Conservation (phyloP, 2,888 invertebrate genomes). For the Blastobasis lacticolella region DNA sequence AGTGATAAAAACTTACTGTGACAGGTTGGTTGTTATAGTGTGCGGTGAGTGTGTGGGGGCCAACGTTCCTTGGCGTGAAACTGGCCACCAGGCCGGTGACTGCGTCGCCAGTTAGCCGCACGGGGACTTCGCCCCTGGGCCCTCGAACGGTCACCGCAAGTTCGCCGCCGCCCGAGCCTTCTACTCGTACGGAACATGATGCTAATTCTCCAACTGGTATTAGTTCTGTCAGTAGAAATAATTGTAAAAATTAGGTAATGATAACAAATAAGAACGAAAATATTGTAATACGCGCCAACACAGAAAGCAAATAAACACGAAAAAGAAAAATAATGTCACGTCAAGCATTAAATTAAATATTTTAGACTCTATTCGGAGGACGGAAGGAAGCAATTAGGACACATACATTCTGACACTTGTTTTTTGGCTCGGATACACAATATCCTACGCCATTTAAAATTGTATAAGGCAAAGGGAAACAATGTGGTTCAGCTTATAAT, state of each 20-base stretch:
- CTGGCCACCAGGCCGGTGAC: slow-evolving; percentile 91
- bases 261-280: background rate
- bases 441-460: no score
- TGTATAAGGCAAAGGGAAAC: no score
- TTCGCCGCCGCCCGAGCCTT: slow-evolving; percentile 81
- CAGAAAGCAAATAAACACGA: background rate
- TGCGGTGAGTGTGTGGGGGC: slow-evolving; percentile 91
- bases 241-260: background rate
- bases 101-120: slow-evolving; percentile 90
- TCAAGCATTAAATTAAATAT: no score
- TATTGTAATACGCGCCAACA: background rate
- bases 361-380: no score
- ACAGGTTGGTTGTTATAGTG: slow-evolving; percentile 93
- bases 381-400: no score
- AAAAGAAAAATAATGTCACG: background rate
- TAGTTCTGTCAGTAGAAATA: slow-evolving; percentile 72
- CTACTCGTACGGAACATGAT: slow-evolving; percentile 66
- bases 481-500: no score
- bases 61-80: slow-evolving; percentile 94
- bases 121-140: slow-evolving; percentile 90
- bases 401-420: no score
- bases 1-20: slow-evolving; percentile 51
- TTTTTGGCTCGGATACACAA: no score
- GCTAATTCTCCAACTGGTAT: slow-evolving; percentile 83
- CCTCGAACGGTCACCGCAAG: slow-evolving; percentile 91